Evolutionary conservation across 2,113 vertebrate genomes (phyloP).

Genomic region (Catagonus wagneri): DNA sequence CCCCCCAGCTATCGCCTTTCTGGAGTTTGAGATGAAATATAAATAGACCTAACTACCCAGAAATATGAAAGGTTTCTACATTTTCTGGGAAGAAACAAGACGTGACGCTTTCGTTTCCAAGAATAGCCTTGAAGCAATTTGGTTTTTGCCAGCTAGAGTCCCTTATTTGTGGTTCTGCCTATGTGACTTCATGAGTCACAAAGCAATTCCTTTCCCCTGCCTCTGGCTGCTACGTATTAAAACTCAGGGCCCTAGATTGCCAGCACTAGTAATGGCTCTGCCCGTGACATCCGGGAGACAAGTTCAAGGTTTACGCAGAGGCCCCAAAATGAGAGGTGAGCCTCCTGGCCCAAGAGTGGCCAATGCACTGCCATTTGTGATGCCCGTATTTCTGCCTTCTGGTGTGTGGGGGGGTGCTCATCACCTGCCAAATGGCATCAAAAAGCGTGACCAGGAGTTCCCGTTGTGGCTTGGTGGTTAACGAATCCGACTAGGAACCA

Average conservation of each 20-base stretch:
- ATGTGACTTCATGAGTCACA: constrained; percentile 80
- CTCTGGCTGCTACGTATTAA: constrained; percentile 55
- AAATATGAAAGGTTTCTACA: constrained; percentile 77
- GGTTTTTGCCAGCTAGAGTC: constrained; percentile 83
- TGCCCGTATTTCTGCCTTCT: not conserved
- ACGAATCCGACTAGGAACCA: too few relatives aligned
- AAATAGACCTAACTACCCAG: constrained; percentile 77
- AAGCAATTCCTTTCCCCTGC: not conserved
- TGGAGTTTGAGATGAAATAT: constrained; percentile 75
- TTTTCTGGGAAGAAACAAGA: constrained; percentile 85
- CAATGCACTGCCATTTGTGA: not conserved
- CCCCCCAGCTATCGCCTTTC: constrained; percentile 77
- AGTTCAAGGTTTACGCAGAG: not conserved
- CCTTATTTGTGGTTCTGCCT: constrained; percentile 83
- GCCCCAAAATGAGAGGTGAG: not conserved
- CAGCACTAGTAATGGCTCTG: not conserved
- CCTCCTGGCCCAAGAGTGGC: not conserved
- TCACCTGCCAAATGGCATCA: not conserved
- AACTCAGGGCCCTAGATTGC: not conserved
- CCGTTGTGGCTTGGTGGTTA: too few relatives aligned
- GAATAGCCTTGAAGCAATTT: constrained; percentile 84
- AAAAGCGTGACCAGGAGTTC: not conserved
- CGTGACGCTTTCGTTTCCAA: constrained; percentile 80
- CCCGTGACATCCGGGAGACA: not conserved
- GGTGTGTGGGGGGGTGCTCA: not conserved